These are phyloP conservation scores for Himalopsyche phryganea DNA, from an alignment of 1,140 invertebrate genomes.

Conservation along the genomic window DNA sequence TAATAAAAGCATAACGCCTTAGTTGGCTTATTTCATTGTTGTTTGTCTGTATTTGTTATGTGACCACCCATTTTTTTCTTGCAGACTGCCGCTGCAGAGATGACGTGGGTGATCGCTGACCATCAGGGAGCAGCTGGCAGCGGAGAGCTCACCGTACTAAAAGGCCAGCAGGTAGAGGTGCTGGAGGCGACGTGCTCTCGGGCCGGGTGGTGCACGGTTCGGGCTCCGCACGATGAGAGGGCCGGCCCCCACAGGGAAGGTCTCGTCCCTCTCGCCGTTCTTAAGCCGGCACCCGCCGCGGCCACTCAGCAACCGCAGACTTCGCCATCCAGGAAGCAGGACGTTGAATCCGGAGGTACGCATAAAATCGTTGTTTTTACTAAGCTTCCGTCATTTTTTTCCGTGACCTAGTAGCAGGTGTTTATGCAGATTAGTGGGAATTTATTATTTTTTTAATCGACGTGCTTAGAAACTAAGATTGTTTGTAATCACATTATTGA, in stretches of 20 bases:
- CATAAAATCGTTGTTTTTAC: too few relatives aligned
- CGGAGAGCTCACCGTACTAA: slow-evolving; percentile 73
- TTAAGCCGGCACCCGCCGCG: slow-evolving; percentile 72
- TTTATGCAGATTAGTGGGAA: too few relatives aligned
- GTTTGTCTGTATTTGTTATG: too few relatives aligned
- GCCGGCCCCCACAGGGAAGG: slow-evolving; percentile 64
- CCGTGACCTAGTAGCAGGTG: too few relatives aligned
- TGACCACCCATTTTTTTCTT: slow-evolving; percentile 42
- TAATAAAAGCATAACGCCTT: too few relatives aligned
- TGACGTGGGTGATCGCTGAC: slow-evolving; percentile 85
- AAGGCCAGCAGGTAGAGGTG: slow-evolving; percentile 90
- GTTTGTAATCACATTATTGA: too few relatives aligned
- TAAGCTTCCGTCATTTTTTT: too few relatives aligned
- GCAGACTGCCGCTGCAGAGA: slow-evolving; percentile 68
- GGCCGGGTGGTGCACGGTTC: slow-evolving; percentile 62
- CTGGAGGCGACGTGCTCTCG: slow-evolving; percentile 63
- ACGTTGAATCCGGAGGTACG: neutral
- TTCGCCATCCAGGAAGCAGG: slow-evolving; percentile 54
- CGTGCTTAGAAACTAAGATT: too few relatives aligned
- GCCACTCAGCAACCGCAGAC: slow-evolving; percentile 47
- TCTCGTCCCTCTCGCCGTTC: slow-evolving; percentile 74
- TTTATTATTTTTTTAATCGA: too few relatives aligned
- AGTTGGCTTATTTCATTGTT: slow-evolving; percentile 6
- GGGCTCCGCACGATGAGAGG: slow-evolving; percentile 52
- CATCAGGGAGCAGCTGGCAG: slow-evolving; percentile 67